These are phyloP conservation scores for Silvanus unidentatus DNA, from an alignment of 2,888 invertebrate species.

Conservation along the genomic window DNA sequence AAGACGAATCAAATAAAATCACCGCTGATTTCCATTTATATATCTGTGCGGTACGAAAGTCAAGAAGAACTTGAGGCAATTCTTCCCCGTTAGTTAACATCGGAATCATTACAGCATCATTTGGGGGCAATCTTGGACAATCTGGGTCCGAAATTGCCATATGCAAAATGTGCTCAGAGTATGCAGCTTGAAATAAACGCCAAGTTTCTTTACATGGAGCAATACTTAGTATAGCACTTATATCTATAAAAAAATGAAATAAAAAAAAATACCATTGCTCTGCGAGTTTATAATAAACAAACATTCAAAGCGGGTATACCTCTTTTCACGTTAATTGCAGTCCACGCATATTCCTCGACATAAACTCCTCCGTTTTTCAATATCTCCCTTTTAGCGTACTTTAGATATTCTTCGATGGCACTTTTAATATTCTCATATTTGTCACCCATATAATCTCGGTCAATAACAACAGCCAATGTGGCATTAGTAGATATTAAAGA, in stretches of 20 bases:
- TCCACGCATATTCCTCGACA: constrained; percentile 64
- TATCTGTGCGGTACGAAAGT: constrained; percentile 60
- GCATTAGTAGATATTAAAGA: constrained; percentile 68
- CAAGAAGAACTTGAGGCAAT: constrained; percentile 70
- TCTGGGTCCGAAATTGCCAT: constrained; percentile 72
- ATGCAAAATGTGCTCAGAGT: constrained; percentile 60
- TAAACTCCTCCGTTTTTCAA: constrained; percentile 64
- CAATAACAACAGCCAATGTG: constrained; percentile 70
- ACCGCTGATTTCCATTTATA: constrained; percentile 69
- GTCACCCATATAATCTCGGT: constrained; percentile 60
- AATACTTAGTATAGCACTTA: constrained; percentile 65
- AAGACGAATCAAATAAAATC: constrained; percentile 65
- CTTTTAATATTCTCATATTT: constrained; percentile 58
- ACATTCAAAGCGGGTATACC: constrained; percentile 49
- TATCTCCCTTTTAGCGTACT: constrained; percentile 54
- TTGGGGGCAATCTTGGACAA: constrained; percentile 66
- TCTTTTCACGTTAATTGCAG: constrained; percentile 61
- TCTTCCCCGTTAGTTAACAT: constrained; percentile 64
- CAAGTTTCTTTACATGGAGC: constrained; percentile 72
- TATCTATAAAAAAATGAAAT: constrained; percentile 50
- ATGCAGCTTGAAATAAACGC: constrained; percentile 59
- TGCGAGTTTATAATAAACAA: background rate
- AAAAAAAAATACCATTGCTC: background rate
- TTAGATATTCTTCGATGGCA: constrained; percentile 53
- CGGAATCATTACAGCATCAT: constrained; percentile 66